phyloP scores from a whole-genome alignment of 2,113 vertebrate species.

The Morone chrysops region DNA sequence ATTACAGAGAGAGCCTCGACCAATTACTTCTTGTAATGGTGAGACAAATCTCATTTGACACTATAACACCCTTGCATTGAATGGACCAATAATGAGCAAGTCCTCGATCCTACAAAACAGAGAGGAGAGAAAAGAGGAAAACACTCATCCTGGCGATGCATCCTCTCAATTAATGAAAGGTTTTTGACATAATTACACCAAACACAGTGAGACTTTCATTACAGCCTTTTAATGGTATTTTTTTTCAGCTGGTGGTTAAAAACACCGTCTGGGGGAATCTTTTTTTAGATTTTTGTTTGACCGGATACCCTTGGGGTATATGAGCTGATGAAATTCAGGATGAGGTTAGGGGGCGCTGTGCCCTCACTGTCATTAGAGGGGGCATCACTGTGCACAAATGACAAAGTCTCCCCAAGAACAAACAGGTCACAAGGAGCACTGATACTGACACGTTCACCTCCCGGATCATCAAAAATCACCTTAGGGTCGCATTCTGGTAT shows the following conservation, averaged over 20 bases:
- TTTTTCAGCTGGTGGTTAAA: conserved; percentile 25
- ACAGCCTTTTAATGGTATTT: conserved; percentile 43
- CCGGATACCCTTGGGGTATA: conserved; percentile 7
- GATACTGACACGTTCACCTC: conserved; percentile 41
- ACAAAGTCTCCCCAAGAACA: conserved; percentile 49
- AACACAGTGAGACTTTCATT: conserved; percentile 26
- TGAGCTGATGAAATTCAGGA: conserved; percentile 36
- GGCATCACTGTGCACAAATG: conserved; percentile 16
- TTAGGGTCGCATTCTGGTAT: conserved; percentile 30
- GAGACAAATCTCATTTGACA: conserved; percentile 82
- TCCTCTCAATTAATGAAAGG: conserved; percentile 59
- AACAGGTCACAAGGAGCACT: conserved; percentile 27
- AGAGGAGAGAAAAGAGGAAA: conserved; percentile 37
- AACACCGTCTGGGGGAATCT: not conserved
- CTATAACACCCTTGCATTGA: conserved; percentile 71
- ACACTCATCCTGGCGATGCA: conserved; percentile 47
- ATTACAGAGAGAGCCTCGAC: conserved; percentile 72
- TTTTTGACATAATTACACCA: conserved; percentile 38
- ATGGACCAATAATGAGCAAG: conserved; percentile 75
- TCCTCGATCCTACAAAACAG: conserved; percentile 51
- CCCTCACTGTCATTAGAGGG: conserved; percentile 30
- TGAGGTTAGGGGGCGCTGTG: not conserved
- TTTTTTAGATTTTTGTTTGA: conserved; percentile 37
- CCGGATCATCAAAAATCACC: conserved; percentile 24
- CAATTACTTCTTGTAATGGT: conserved; percentile 80